Evolutionary conservation across 2,113 vertebrate species (phyloP).

Genomic region (Mionectes macconnelli): DNA sequence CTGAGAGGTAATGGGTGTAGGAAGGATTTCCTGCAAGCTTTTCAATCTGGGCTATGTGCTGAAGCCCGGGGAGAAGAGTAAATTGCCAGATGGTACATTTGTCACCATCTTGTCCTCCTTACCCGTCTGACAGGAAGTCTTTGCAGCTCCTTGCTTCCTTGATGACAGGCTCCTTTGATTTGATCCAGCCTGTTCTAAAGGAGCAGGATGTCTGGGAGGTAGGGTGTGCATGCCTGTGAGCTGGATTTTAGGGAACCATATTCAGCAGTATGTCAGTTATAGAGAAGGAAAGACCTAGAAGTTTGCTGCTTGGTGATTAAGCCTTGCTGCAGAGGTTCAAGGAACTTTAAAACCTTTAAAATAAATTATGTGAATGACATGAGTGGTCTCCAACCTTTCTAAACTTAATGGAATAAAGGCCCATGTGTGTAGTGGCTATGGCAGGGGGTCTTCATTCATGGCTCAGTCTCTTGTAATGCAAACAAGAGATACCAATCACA

Average conservation of each 20-base stretch:
- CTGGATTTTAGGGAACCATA: not conserved
- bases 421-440: not conserved
- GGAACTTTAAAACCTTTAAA: not conserved
- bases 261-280: rapidly evolving
- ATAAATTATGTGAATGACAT: rapidly evolving
- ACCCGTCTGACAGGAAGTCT: not conserved
- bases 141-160: not conserved
- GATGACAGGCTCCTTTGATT: not conserved
- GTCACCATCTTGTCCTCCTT: not conserved
- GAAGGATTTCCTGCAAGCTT: not conserved
- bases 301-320: not conserved
- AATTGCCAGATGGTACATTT: not conserved
- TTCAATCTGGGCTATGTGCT: not conserved
- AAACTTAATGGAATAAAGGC: not conserved
- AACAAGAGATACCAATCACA: not conserved
- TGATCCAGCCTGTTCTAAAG: not conserved
- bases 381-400: not conserved
- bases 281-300: not conserved
- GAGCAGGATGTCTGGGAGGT: not conserved
- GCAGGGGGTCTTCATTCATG: not conserved
- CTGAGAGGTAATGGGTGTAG: not conserved
- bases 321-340: not conserved
- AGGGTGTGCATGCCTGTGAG: not conserved
- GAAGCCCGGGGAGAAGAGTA: not conserved
- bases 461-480: not conserved